Base-by-base conservation (phyloP, 2,888 invertebrate genomes). In the Acleris literana region DNA sequence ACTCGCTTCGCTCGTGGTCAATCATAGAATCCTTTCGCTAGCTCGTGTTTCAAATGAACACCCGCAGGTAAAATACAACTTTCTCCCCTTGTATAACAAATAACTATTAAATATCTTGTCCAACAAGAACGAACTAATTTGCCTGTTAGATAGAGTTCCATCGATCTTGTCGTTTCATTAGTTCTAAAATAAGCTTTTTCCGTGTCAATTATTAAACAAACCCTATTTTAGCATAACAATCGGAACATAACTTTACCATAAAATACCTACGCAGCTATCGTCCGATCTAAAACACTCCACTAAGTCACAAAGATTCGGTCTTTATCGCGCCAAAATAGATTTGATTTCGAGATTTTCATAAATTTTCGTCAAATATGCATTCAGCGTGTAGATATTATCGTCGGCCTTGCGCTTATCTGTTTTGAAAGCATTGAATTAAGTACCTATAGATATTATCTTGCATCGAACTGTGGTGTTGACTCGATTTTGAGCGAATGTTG, bases 281-380 rank as follows among this genome's bases (percentile, higher is more conserved):
- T n/a, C 6, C 46, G 56, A 62, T 66, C 61, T 66, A 11, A 66
- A 66, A 62, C 57, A 46, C 57, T 22, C 18, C 1, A 25, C 33
- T 59, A 49, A 63, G 67, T 67, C 67, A 63, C 63, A 59, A 59
- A 58, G 57, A 63, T 54, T 53, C 39, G 9, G 11, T 18, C 52
- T 18, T 59, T 68, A 61, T 68, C 56, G 29, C 5, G 60, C 64
- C 65, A 62, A 39, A 57, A 64, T 69, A 68, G 71, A 73, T 73
- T 72, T 70, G 58, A 56, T 70, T 71, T 71, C 44, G 57, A 71
- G 74, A 73, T 74, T 69, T 20, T 58, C 22, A 52, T 61, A 68
- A 64, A 58, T 71, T 51, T 63, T 60, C 55, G 67, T 69, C 60
- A 71, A 70, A 69, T 68, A 68, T 65, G 66, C 68, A 69, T 68